A percentile compares a stretch with the other conserved stretches of the same genome.
These are phyloP conservation scores for Onychorhynchus coronatus DNA, from an alignment of 2,113 vertebrate genomes.

Conservation along the genomic window DNA sequence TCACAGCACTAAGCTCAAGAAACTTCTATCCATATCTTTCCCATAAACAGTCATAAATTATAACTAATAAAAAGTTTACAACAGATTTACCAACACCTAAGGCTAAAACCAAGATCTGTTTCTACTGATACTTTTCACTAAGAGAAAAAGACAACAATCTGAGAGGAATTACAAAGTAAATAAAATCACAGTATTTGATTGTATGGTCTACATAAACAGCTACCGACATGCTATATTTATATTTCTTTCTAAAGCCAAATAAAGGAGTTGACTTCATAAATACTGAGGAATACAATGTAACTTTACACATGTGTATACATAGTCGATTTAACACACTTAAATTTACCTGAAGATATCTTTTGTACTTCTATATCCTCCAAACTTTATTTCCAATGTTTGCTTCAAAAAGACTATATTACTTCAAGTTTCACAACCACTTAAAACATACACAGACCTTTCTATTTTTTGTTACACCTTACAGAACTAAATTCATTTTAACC, in stretches of 20 bases:
- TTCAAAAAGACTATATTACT: background rate
- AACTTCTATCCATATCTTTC: background rate
- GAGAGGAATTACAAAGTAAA: background rate
- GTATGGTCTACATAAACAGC: background rate
- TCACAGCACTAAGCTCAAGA: conserved; percentile 22
- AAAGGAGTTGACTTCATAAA: background rate
- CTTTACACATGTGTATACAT: background rate
- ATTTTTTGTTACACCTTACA: background rate
- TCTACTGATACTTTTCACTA: background rate
- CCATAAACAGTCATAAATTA: background rate
- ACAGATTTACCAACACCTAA: background rate
- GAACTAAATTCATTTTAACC: background rate
- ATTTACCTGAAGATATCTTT: background rate
- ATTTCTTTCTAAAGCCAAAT: background rate
- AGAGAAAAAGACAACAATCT: background rate
- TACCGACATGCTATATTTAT: background rate
- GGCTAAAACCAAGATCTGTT: background rate
- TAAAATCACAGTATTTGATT: background rate
- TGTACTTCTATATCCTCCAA: background rate
- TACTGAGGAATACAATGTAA: background rate
- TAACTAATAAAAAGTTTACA: background rate
- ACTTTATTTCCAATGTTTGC: background rate
- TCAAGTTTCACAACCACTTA: background rate
- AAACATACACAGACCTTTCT: background rate
- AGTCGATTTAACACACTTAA: background rate